Conservation (phyloP, 2,888 invertebrate genomes). For the Phasia obesa region DNA sequence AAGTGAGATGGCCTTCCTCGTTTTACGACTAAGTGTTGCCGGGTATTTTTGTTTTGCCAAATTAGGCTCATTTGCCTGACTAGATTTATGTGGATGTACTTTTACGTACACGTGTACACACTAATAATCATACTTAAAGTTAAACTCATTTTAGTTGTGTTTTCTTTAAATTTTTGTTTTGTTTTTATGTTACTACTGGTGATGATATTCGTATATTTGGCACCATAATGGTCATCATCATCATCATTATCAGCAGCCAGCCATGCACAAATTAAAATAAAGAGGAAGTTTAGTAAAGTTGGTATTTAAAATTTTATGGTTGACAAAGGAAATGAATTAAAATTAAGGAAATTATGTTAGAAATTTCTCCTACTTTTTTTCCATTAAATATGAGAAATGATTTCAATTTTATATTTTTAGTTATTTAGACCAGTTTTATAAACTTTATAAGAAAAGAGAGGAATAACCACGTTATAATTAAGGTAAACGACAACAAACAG, state of each 20-base stretch:
- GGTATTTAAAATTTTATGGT: conserved; percentile 51
- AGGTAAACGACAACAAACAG: conserved; percentile 16
- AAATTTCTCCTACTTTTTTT: conserved; percentile 30
- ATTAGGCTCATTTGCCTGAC: conserved; percentile 21
- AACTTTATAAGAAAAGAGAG: conserved; percentile 2
- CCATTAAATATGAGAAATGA: conserved; percentile 7
- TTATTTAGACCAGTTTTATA: conserved; percentile 19
- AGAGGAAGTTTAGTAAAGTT: conserved; percentile 63
- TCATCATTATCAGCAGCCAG: background rate
- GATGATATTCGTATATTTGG: conserved; percentile 17
- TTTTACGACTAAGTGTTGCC: conserved; percentile 9
- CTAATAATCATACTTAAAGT: background rate
- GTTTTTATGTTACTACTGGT: background rate
- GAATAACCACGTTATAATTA: conserved; percentile 49
- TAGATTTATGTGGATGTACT: background rate
- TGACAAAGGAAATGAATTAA: conserved; percentile 67
- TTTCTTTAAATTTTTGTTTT: background rate
- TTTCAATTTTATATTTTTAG: conserved; percentile 8
- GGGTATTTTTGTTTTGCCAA: conserved; percentile 51
- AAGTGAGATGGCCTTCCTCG: no score
- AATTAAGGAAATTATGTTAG: conserved; percentile 68
- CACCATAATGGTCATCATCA: conserved; percentile 7
- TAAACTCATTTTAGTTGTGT: background rate
- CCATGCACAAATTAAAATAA: conserved; percentile 53
- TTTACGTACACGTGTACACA: background rate